These are phyloP conservation scores for Chalcosyrphus nemorum DNA, from an alignment of 2,888 invertebrate species.

Conservation along the genomic window DNA sequence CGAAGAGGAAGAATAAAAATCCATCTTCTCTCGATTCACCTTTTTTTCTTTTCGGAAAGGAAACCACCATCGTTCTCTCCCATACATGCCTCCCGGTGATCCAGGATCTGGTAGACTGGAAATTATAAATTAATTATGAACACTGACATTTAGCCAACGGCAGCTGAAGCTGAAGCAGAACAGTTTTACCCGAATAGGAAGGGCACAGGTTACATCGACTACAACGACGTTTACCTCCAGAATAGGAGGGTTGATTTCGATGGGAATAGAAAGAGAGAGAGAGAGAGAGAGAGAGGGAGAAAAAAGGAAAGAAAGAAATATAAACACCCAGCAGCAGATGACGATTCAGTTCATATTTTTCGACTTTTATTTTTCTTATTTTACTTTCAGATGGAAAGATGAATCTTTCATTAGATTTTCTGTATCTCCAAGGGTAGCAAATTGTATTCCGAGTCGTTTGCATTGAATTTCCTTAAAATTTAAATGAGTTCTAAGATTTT, in stretches of 20 bases:
- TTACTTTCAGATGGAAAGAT: conserved; percentile 23
- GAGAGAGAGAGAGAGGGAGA: no score
- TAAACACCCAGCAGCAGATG: neutral
- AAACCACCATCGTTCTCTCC: neutral
- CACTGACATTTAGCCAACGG: conserved; percentile 69
- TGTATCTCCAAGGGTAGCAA: neutral
- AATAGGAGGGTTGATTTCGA: neutral
- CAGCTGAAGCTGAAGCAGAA: conserved; percentile 37
- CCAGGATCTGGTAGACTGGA: conserved; percentile 69
- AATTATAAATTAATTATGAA: conserved; percentile 73
- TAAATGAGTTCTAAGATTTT: conserved; percentile 15
- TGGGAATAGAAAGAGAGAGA: neutral
- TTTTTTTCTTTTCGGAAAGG: conserved; percentile 13
- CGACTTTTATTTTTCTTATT: conserved; percentile 1
- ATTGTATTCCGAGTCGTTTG: conserved; percentile 12
- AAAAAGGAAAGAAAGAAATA: neutral
- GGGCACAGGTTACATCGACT: conserved; percentile 40
- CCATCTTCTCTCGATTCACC: conserved; percentile 26
- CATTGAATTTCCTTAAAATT: conserved; percentile 12
- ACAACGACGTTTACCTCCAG: conserved; percentile 26
- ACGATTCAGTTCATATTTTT: conserved; percentile 28
- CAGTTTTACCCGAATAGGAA: conserved; percentile 4
- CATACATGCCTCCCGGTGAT: conserved; percentile 58
- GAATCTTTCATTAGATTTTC: conserved; percentile 46
- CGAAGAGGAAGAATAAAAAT: neutral